A percentile compares a stretch with the other conserved stretches of the same genome.
phyloP scores from a whole-genome alignment of 2,888 invertebrate species.

The Petrolisthes manimaculis region DNA sequence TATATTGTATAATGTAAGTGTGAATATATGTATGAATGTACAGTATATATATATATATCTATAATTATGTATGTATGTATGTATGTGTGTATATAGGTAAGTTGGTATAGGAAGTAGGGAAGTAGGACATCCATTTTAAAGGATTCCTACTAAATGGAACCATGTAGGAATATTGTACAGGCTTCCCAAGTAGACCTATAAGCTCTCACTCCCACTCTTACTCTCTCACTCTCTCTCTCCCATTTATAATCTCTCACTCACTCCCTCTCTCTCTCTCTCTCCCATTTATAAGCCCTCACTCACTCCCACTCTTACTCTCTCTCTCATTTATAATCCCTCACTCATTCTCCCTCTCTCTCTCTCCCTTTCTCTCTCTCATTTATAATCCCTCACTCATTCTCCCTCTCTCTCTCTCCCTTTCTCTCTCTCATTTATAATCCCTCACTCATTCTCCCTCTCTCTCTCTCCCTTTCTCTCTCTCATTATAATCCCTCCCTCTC shows the following conservation, averaged over 20 bases:
- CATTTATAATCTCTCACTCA: background rate
- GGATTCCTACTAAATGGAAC: too few species aligned
- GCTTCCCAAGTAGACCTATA: too few species aligned
- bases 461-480: background rate
- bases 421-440: background rate
- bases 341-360: background rate
- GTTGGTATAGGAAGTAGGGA: too few species aligned
- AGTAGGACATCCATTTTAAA: too few species aligned
- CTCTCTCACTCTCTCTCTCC: background rate
- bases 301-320: background rate
- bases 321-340: background rate
- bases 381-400: background rate
- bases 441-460: background rate
- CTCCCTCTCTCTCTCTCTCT: background rate
- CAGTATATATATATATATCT: too few species aligned
- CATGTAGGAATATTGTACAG: too few species aligned
- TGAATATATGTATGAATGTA: too few species aligned
- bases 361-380: background rate
- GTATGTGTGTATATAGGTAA: too few species aligned
- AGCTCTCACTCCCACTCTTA: background rate
- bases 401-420: background rate
- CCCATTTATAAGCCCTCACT: background rate
- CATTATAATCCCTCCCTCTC: background rate
- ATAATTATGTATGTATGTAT: too few species aligned
- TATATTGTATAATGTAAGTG: too few species aligned